Base-by-base conservation (phyloP, 1,140 invertebrate genomes). In the Drosophila pachea region DNA sequence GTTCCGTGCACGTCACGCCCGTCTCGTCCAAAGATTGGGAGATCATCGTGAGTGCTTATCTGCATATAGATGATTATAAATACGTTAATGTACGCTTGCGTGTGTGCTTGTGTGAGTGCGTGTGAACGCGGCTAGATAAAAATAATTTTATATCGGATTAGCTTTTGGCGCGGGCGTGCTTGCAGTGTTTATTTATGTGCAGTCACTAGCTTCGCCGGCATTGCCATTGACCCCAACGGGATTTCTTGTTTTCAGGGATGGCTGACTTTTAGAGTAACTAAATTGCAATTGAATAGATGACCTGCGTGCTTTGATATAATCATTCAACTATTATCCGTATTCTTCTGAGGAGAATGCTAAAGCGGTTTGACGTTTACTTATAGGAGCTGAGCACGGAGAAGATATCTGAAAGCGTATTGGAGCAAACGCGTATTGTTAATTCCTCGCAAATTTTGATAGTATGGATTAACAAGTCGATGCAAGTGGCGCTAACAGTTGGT, bases 381-480 rank as follows among this genome's bases (percentile, higher is more conserved):
- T 61, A 91, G 91, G 91, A 91, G 64, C 66, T 91, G 5, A 89
- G 90, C 48, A 87, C 89, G 7, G 89, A 91, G 62, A 89, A 89
- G 63, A 90, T 91, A 31, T 90, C 91, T 60, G 81, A 81, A 5
- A 90, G 89, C 49, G 76, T 91, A 22, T 74, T 91, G 33, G 89
- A 91, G 58, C 91, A 91, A 78, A 90, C 91, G 5, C 86, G 89
- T 36, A 89, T 91, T 67, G 86, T 91, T 0, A 89, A 90, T 62
- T 76, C 81, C 4, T 76, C 88, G 9, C 90, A 91, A 75, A 90
- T 90, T 49, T 60, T 91, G 14, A 72, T 91, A 5, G 90, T 91
- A 67, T 91, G 91, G 91, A 87, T 91, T 50, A 91, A 90, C 68
- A 90, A 89, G 70, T 90, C 89, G 38, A 87, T 91, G 64, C 84